phyloP scores from a whole-genome alignment of 2,113 vertebrate species.

The Haemorhous mexicanus region DNA sequence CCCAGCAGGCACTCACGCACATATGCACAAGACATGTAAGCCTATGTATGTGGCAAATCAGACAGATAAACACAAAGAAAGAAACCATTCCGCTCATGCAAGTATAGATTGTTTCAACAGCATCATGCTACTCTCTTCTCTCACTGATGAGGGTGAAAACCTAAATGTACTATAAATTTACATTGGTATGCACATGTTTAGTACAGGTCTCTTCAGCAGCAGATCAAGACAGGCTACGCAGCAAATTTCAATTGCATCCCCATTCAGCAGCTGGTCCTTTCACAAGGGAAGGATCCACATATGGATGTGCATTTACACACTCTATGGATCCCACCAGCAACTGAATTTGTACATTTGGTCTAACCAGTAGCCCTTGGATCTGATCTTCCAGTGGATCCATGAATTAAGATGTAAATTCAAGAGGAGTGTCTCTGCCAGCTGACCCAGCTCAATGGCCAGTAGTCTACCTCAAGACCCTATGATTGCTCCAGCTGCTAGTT shows the following conservation, averaged over 20 bases:
- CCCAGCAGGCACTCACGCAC: not conserved
- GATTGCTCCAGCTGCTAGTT: not conserved
- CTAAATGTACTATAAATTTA: not conserved
- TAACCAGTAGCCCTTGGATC: not conserved
- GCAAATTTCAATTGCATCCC: not conserved
- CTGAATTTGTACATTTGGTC: too few relatives aligned
- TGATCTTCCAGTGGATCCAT: not conserved
- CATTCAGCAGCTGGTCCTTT: not conserved
- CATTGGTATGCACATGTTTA: too few relatives aligned
- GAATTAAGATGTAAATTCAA: not conserved
- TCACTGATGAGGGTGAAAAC: not conserved
- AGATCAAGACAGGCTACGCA: not conserved
- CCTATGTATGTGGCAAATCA: rapidly evolving
- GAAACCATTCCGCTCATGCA: rapidly evolving
- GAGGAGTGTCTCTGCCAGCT: not conserved
- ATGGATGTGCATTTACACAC: too few relatives aligned
- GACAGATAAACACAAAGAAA: not conserved
- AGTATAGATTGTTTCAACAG: not conserved
- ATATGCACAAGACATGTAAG: not conserved
- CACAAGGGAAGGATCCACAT: too few relatives aligned
- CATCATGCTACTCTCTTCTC: not conserved
- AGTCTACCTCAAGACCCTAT: not conserved
- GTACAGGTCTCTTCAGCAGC: not conserved
- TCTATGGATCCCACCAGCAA: not conserved
- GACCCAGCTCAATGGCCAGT: not conserved